These are phyloP conservation scores for Nephrotoma guestfalica DNA, from an alignment of 2,888 invertebrate genomes.

Conservation along the genomic window DNA sequence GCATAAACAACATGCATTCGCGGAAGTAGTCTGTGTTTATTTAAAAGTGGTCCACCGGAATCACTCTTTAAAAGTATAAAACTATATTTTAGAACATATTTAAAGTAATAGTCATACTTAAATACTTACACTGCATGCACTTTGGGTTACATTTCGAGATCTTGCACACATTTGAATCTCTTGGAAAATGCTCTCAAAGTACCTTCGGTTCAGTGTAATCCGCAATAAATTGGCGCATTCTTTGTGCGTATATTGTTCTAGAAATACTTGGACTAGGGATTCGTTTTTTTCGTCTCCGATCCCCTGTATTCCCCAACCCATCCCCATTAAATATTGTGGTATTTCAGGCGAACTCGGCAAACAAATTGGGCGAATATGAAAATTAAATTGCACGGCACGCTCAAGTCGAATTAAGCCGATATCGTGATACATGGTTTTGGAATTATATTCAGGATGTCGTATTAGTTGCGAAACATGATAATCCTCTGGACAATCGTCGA, in stretches of 20 bases:
- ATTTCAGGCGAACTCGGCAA: conserved; percentile 19
- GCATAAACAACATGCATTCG: conserved; percentile 20
- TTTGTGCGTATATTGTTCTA: background rate
- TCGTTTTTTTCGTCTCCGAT: conserved; percentile 13
- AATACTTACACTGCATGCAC: conserved; percentile 32
- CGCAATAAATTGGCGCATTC: conserved; percentile 26
- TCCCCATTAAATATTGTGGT: conserved; percentile 19
- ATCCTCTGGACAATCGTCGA: conserved; percentile 22
- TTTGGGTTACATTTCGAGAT: conserved; percentile 25
- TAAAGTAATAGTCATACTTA: background rate
- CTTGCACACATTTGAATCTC: conserved; percentile 41
- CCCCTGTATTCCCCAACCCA: conserved; percentile 35
- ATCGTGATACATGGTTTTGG: conserved; percentile 35
- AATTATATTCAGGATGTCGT: conserved; percentile 31
- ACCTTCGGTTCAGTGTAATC: conserved; percentile 12
- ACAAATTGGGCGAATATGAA: conserved; percentile 34
- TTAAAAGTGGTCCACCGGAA: background rate
- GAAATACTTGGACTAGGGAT: background rate
- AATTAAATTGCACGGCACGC: conserved; percentile 23
- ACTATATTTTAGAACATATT: background rate
- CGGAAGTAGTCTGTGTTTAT: conserved; percentile 20
- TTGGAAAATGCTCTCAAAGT: conserved; percentile 31
- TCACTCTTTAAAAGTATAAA: background rate
- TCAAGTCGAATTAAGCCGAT: conserved; percentile 36
- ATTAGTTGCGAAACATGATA: conserved; percentile 21